phyloP scores from a whole-genome alignment of 1,140 invertebrate species.

The Odontomachus brunneus region DNA sequence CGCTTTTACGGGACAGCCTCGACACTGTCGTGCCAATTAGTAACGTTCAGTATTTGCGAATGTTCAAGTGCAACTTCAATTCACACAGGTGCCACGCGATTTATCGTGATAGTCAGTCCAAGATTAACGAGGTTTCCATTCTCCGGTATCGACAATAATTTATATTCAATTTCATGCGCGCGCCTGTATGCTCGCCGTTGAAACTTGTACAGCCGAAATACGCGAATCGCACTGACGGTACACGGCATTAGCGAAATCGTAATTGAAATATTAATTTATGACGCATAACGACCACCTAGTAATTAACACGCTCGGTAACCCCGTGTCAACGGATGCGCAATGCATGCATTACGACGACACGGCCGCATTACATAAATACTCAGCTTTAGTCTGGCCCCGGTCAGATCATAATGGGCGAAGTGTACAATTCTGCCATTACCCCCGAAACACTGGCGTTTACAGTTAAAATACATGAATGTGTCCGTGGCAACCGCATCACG shows the following conservation, averaged over 20 bases:
- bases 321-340: constrained; percentile 79
- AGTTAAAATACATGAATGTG: constrained; percentile 65
- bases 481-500: neutral
- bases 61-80: constrained; percentile 14
- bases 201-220: constrained; percentile 57
- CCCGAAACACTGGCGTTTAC: constrained; percentile 72
- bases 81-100: constrained; percentile 24
- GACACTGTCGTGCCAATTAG: neutral
- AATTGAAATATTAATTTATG: constrained; percentile 84
- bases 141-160: constrained; percentile 46
- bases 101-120: constrained; percentile 37
- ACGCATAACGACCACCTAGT: constrained; percentile 78
- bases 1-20: neutral
- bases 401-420: constrained; percentile 81
- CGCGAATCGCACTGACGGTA: constrained; percentile 64
- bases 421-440: constrained; percentile 82
- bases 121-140: constrained; percentile 54
- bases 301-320: constrained; percentile 82
- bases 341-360: constrained; percentile 82
- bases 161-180: constrained; percentile 37
- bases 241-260: constrained; percentile 79
- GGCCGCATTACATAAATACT: constrained; percentile 81
- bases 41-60: neutral
- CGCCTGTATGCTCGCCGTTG: constrained; percentile 4
- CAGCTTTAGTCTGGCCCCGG: constrained; percentile 76